Evolutionary conservation across 1,140 invertebrate species (phyloP), one percentile per base, ranked within the genome.

Genomic region (Homarus americanus): DNA sequence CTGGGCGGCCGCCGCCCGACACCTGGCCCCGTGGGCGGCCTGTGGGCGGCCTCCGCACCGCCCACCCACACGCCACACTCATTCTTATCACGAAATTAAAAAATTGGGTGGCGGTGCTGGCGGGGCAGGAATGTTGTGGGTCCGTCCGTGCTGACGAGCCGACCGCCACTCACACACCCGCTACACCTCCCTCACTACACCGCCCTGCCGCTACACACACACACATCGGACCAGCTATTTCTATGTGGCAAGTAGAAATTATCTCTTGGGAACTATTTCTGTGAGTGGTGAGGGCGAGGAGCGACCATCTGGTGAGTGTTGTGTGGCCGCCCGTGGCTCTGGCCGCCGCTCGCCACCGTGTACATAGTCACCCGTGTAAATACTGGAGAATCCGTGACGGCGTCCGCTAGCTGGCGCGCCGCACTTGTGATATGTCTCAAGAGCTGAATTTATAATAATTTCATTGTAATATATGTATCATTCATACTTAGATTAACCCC

Each of bases 401-500:
- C 49, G 80, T 72, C 69, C 34, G 72, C 79, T 53, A 66, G 32
- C 40, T n/a, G 72, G 44, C 80, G n/a, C 28, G 80, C 88, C 82
- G 82, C 80, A 90, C 88, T 83, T 90, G 88, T 90, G 88, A 90
- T 90, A 90, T 83, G 88, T 84, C 88, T 90, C 88, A 83, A 83
- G 88, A 90, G 88, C 80, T 90, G 88, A 90, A 84, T 90, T 90
- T 90, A 83, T 90, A 90, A 90, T 90, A 90, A 90, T 90, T 90
- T 90, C 80, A 82, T 90, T 90, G 88, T 90, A 90, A 83, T 90
- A 90, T 90, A 90, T 90, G 88, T 90, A 90, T 90, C 80, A 90
- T 90, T 90, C 88, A 90, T 75, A 90, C 80, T 83, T 90, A 90
- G 88, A 90, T 84, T 90, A 90, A 90, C 88, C 88, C 82, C 84